Percentiles rank a stretch among this genome's conserved stretches.
Evolutionary conservation across 2,797 vertebrate species (phyloP).

Genomic region (Luscinia luscinia): DNA sequence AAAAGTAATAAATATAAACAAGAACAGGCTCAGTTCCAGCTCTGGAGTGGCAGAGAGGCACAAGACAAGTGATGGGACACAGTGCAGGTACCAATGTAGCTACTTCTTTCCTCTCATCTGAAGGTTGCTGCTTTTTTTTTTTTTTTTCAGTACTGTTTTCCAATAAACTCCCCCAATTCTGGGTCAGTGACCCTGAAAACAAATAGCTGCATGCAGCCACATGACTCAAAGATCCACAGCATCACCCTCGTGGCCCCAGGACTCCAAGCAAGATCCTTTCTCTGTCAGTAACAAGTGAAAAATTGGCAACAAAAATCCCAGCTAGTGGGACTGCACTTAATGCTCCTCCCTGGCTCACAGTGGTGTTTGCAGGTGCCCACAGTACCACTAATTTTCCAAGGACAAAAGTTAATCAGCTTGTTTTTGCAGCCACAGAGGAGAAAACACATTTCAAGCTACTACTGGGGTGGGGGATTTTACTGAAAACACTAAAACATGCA

Average conservation of each 20-base stretch:
- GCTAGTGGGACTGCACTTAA: background rate
- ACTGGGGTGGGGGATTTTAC: background rate
- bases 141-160: background rate
- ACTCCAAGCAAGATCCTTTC: background rate
- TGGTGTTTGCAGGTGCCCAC: background rate
- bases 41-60: background rate
- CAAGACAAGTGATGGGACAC: background rate
- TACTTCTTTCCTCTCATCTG: background rate
- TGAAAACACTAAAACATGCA: background rate
- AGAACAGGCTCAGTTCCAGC: background rate
- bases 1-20: background rate
- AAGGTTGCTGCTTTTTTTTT: background rate
- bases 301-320: background rate
- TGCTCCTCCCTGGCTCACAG: background rate
- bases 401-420: conserved; percentile 35
- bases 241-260: background rate
- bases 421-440: background rate
- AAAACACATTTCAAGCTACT: background rate
- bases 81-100: background rate
- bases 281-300: background rate
- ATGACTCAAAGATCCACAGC: background rate
- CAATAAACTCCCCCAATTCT: background rate
- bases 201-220: background rate
- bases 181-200: conserved; percentile 8
- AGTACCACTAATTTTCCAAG: conserved; percentile 2